Conservation (phyloP, 2,113 vertebrate genomes). For the Xiphophorus maculatus region DNA sequence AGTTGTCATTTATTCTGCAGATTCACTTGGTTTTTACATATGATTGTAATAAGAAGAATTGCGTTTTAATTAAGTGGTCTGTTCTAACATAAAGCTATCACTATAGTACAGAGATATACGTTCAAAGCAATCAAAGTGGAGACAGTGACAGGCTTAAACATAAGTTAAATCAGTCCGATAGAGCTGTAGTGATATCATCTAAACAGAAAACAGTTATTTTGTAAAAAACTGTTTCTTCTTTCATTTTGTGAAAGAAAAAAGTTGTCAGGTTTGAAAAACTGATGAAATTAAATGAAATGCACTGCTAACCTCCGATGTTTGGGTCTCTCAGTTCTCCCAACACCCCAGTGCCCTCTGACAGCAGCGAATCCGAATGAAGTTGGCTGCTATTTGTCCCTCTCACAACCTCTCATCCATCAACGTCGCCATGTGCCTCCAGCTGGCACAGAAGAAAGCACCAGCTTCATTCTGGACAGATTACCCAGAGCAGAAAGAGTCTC, state of each 20-base stretch:
- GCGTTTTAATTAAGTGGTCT: background rate
- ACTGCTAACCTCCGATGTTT: slow-evolving; percentile 16
- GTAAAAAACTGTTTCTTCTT: background rate
- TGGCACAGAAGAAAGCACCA: slow-evolving; percentile 26
- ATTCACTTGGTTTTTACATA: too few relatives aligned
- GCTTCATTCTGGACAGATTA: slow-evolving; percentile 58
- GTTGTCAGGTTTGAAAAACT: slow-evolving; percentile 1
- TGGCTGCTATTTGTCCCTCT: slow-evolving; percentile 40
- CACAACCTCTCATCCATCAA: slow-evolving; percentile 39
- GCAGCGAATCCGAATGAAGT: slow-evolving; percentile 34
- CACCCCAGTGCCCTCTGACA: slow-evolving; percentile 19
- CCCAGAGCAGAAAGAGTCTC: slow-evolving; percentile 49
- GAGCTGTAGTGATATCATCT: background rate
- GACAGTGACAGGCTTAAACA: background rate
- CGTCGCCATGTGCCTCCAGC: slow-evolving; percentile 12
- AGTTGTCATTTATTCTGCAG: background rate
- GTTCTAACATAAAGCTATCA: background rate
- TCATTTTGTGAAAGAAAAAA: slow-evolving; percentile 13
- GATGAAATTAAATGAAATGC: slow-evolving; percentile 52
- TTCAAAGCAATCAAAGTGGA: background rate
- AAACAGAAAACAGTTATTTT: background rate
- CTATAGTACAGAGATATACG: background rate
- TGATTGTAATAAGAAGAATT: too few relatives aligned
- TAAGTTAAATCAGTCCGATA: background rate
- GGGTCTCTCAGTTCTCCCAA: slow-evolving; percentile 9